Base-by-base conservation (phyloP, 2,113 vertebrate genomes). In the Pluvialis apricaria region DNA sequence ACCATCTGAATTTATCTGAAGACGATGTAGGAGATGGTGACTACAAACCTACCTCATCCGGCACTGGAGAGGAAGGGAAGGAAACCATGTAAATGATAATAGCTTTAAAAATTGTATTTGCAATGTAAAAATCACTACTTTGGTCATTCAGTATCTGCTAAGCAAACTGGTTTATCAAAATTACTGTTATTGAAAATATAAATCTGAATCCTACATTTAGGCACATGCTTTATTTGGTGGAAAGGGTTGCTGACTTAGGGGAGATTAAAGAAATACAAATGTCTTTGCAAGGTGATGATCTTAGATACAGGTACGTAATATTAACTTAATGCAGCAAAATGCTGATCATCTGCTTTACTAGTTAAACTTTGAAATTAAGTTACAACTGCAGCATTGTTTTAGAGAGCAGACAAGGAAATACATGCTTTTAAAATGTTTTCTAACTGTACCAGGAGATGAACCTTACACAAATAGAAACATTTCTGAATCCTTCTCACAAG, bases 1-100 rank as follows among this genome's bases (percentile, higher is more conserved):
- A 92, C 88, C 72, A 76, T 93, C 78, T 94, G 96, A 93, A 96
- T 93, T 94, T 92, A 88, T 97, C 82, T 93, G 88, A 95, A 93
- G 78, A 69, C 36, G 0, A 24, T 61, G 78, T 68, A 84, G 65
- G 76, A 92, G 83, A 93, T 44, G 47, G 72, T 92, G 73, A 82
- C 88, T 96, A 83, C 44, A 88, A 92, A 81, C 69, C 90, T 93
- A 70, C 80, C 40, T 95, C 65, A 79, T 82, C 83, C 12, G 9
- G 72, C 65, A 76, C 64, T 31, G 60, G 70, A 82, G 68, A 86
- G 79, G 88, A 96, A 97, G 87, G 62, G 70, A 85, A 29, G 36
- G 57, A 95, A 93, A 79, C 26, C n/a, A 54, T 62, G 55, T 78
- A 86, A 94, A 96, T 92, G 40, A 45, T 82, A 84, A 82, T 84